A percentile compares a stretch with the other conserved stretches of the same genome.
Evolutionary conservation across 1,140 invertebrate genomes (phyloP).

Genomic region (Camponotus vicinus): DNA sequence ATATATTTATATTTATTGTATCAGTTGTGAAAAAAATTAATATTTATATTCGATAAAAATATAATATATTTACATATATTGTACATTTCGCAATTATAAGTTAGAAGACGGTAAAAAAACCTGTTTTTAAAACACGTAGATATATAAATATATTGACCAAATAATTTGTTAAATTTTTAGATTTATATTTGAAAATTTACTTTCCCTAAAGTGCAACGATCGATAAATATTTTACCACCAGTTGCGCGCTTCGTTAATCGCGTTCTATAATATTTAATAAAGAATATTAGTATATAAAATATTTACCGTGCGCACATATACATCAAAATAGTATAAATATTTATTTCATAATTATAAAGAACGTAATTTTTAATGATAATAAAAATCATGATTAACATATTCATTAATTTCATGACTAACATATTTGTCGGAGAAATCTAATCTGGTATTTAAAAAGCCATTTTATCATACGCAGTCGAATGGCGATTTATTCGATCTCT

Average conservation of each 20-base stretch:
- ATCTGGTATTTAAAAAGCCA: not conserved
- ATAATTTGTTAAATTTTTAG: conserved; percentile 14
- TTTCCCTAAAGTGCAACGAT: not conserved
- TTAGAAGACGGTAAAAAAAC: not conserved
- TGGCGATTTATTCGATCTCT: conserved; percentile 31
- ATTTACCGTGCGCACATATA: not conserved
- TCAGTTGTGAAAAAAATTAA: not conserved
- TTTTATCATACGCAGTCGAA: conserved; percentile 18
- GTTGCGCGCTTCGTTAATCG: conserved; percentile 2
- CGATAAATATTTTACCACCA: conserved; percentile 37
- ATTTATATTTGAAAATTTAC: not conserved
- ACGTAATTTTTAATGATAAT: conserved; percentile 9
- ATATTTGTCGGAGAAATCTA: not conserved
- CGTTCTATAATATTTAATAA: conserved; percentile 37
- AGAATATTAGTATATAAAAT: conserved; percentile 12
- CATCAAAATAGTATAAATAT: not conserved
- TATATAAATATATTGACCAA: not conserved
- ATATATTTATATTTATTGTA: conserved; percentile 11
- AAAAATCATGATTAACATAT: not conserved
- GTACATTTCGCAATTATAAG: not conserved
- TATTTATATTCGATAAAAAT: not conserved
- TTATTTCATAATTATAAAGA: conserved; percentile 10
- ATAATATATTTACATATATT: not conserved
- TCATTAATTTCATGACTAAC: not conserved
- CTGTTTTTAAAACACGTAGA: not conserved